A percentile compares a stretch with the other conserved stretches of the same genome.
Evolutionary conservation across 2,113 vertebrate genomes (phyloP).

Genomic region (Calyptommatus sinebrachiatus): DNA sequence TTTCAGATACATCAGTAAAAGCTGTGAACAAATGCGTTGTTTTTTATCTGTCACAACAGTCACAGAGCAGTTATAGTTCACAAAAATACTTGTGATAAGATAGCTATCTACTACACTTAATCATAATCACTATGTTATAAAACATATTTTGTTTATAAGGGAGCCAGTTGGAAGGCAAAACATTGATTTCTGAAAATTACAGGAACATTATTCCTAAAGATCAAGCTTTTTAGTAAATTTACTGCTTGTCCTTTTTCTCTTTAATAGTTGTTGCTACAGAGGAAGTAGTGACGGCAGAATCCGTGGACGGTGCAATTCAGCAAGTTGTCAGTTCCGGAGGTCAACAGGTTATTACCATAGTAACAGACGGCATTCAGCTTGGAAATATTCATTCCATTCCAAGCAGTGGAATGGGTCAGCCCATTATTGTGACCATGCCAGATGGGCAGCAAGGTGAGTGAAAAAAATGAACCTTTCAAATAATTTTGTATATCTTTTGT

Average conservation of each 20-base stretch:
- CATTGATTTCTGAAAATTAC: neutral
- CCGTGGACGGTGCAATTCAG: constrained; percentile 87
- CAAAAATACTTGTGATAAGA: neutral
- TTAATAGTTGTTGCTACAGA: constrained; percentile 82
- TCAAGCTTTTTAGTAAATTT: neutral
- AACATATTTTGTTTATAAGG: neutral
- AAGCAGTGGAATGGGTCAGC: constrained; percentile 81
- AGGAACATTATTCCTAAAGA: constrained; percentile 13
- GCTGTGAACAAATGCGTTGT: neutral
- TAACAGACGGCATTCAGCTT: constrained; percentile 86
- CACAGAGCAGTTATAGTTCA: neutral
- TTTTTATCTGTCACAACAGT: neutral
- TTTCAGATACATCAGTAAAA: neutral
- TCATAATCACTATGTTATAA: neutral
- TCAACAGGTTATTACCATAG: constrained; percentile 89
- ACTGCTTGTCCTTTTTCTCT: constrained; percentile 26
- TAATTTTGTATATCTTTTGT: too few relatives aligned
- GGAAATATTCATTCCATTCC: constrained; percentile 84
- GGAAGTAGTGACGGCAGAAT: constrained; percentile 86
- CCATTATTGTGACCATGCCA: constrained; percentile 89
- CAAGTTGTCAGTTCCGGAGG: constrained; percentile 87
- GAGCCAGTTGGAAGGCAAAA: neutral
- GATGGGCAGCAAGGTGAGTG: constrained; percentile 86
- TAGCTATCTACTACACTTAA: neutral
- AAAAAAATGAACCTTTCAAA: neutral